These are phyloP conservation scores for Hydrophis major DNA, from an alignment of 2,797 vertebrate species.

Conservation along the genomic window DNA sequence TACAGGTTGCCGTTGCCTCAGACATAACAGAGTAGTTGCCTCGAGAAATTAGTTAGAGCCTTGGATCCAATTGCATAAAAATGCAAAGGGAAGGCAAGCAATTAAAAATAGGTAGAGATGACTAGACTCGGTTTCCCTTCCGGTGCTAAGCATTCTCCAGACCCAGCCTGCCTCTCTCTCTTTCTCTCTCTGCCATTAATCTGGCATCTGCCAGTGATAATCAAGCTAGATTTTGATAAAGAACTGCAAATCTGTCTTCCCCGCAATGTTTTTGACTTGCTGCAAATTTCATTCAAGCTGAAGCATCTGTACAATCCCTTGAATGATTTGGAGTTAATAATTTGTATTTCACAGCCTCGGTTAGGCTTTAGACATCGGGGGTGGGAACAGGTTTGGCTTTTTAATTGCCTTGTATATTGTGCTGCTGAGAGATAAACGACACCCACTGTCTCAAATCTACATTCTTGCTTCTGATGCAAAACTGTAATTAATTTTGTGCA, in stretches of 20 bases:
- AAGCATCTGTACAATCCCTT: slow-evolving; percentile 75
- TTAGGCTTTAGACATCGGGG: slow-evolving; percentile 78
- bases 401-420: slow-evolving; percentile 79
- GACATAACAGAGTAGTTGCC: slow-evolving; percentile 59
- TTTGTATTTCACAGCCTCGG: slow-evolving; percentile 77
- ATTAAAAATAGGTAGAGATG: slow-evolving; percentile 78
- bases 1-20: slow-evolving; percentile 26
- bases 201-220: slow-evolving; percentile 72
- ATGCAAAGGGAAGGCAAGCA: slow-evolving; percentile 75
- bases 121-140: slow-evolving; percentile 68
- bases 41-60: slow-evolving; percentile 65
- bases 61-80: slow-evolving; percentile 73
- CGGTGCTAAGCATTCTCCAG: slow-evolving; percentile 62
- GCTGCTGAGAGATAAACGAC: slow-evolving; percentile 75
- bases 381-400: slow-evolving; percentile 78
- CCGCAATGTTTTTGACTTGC: slow-evolving; percentile 62
- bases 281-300: slow-evolving; percentile 74
- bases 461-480: slow-evolving; percentile 85
- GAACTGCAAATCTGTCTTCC: slow-evolving; percentile 71
- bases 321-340: slow-evolving; percentile 91
- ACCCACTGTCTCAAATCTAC: slow-evolving; percentile 78
- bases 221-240: slow-evolving; percentile 78
- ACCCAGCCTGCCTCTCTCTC: slow-evolving; percentile 51
- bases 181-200: slow-evolving; percentile 64
- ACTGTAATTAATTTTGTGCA: slow-evolving; percentile 95